Conservation (phyloP, 2,113 vertebrate genomes). For the Chionomys nivalis region DNA sequence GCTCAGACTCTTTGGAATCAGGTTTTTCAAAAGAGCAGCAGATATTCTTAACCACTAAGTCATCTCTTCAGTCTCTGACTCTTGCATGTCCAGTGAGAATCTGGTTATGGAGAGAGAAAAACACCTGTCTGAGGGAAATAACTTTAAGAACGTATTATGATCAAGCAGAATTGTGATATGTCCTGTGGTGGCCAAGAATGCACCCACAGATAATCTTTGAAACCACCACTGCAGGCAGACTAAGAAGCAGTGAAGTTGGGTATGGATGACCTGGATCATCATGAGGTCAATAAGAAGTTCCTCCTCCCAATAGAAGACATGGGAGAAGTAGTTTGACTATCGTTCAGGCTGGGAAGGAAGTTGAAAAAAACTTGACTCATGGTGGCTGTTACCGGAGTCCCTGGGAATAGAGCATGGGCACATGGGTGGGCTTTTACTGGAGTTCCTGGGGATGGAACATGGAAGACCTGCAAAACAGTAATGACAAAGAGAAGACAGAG, state of each 20-base stretch:
- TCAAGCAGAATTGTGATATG: background rate
- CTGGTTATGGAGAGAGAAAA: background rate
- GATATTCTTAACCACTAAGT: background rate
- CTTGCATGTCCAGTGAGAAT: background rate
- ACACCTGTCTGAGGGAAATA: background rate
- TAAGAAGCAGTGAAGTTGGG: background rate
- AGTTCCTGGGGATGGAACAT: background rate
- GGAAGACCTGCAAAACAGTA: background rate
- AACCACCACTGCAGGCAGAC: background rate
- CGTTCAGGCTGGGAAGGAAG: background rate
- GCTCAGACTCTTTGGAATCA: background rate
- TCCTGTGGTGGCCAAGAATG: background rate
- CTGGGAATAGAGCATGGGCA: background rate
- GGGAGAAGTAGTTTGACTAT: too few relatives aligned
- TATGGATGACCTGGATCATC: background rate
- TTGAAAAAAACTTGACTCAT: too few relatives aligned
- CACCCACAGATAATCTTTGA: background rate
- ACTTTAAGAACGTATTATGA: background rate
- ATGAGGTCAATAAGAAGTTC: background rate
- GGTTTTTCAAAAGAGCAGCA: background rate
- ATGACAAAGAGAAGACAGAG: background rate
- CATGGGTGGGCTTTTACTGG: background rate
- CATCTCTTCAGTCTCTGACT: background rate
- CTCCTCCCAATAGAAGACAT: background rate
- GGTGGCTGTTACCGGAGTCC: too few relatives aligned